Base-by-base conservation (phyloP, 2,797 vertebrate species). In the Discoglossus pictus region DNA sequence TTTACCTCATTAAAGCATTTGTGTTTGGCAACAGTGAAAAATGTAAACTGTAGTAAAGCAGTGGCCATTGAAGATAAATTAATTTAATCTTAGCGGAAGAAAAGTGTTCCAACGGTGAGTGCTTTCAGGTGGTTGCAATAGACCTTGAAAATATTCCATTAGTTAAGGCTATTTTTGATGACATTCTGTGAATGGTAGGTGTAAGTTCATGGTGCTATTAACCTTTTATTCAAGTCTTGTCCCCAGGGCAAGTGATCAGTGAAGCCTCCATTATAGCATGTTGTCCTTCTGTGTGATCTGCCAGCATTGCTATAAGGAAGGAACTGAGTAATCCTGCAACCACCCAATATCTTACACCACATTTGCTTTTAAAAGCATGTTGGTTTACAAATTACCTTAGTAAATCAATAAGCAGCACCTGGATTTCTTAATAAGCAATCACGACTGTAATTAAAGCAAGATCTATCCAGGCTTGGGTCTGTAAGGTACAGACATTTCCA, bases 221-320 rank as follows among this genome's bases (percentile, higher is more conserved):
- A 51, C 58, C 51, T 43, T 58, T 70, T 70, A 63, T 64, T 70
- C 52, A 62, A 24, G 58, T 43, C 52, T 56, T 34, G 46, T 54
- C 59, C 59, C 44, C 60, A 25, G 43, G 52, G 51, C 42, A 44
- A 58, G 35, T 62, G 52, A 70, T 70, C 68, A 64, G 64, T 70
- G 64, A 56, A 39, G 43, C 18, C 46, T 64, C 36, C 44, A 34
- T 54, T 64, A 16, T 40, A 51, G 36, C 36, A 54, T 47, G 40
- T 43, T 70, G 51, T 43, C 39, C 51, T 62, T 70, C 59, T 55
- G 11, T 35, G 24, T 64, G 68, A 70, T 52, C 68, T 58, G 52
- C 51, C 60, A 70, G 50, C 35, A 38, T 6, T 50, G 18, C 40
- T 31, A 31, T 36, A 13, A 25, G 43, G 51, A 62, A 42, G 24